Evolutionary conservation across 2,888 invertebrate species (phyloP).

Genomic region (Phortica magna): DNA sequence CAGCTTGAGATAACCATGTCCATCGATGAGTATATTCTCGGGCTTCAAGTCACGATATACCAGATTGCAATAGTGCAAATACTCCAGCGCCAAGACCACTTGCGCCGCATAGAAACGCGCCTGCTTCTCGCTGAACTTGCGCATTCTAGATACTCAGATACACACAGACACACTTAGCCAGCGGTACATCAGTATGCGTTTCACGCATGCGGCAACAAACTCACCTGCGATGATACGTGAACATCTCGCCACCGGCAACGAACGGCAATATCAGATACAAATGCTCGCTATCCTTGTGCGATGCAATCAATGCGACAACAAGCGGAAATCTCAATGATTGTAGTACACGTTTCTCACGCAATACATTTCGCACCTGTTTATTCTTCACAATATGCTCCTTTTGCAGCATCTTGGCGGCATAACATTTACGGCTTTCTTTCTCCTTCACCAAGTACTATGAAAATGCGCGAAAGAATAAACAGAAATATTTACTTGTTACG

Average conservation of each 20-base stretch:
- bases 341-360: conserved; percentile 92
- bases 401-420: conserved; percentile 27
- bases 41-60: conserved; percentile 93
- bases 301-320: conserved; percentile 88
- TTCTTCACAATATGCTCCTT: conserved; percentile 90
- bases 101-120: conserved; percentile 93
- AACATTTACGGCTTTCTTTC: not conserved
- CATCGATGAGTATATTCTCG: conserved; percentile 90
- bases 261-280: conserved; percentile 90
- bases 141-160: conserved; percentile 40
- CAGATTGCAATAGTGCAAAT: conserved; percentile 89
- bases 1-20: conserved; percentile 86
- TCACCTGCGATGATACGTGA: conserved; percentile 83
- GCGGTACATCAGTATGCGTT: not conserved
- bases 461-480: not conserved
- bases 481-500: no score
- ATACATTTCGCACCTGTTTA: conserved; percentile 91
- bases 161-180: not conserved
- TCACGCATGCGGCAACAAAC: conserved; percentile 49
- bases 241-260: conserved; percentile 92
- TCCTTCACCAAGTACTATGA: not conserved
- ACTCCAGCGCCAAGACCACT: conserved; percentile 91
- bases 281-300: conserved; percentile 90
- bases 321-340: conserved; percentile 92
- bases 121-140: conserved; percentile 84